Conservation (phyloP, 2,888 invertebrate species). For the Liodrosophila aerea region DNA sequence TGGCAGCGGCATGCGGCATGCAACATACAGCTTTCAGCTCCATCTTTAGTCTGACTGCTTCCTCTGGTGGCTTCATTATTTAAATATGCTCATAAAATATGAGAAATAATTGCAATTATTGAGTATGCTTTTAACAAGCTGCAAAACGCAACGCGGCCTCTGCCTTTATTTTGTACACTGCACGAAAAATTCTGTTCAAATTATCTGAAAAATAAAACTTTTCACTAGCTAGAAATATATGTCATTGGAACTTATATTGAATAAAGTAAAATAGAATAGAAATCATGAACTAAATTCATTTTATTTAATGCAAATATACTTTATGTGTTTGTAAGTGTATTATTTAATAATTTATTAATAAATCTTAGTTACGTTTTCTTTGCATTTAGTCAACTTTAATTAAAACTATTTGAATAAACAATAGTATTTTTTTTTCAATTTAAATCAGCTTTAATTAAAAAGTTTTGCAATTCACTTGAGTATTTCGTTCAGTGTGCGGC, state of each 20-base stretch:
- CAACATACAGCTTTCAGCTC: neutral
- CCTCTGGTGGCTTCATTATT: conserved; percentile 60
- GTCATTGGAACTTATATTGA: no score
- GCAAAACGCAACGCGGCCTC: conserved; percentile 28
- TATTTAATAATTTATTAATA: no score
- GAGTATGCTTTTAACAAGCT: conserved; percentile 55
- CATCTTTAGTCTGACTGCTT: neutral
- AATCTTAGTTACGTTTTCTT: no score
- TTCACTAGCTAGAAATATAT: no score
- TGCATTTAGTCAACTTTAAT: no score
- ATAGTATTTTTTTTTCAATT: neutral
- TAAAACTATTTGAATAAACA: no score
- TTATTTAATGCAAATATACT: no score
- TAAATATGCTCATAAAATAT: conserved; percentile 67
- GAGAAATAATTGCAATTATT: conserved; percentile 76
- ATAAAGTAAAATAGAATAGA: no score
- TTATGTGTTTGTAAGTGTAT: no score
- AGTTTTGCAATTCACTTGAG: neutral
- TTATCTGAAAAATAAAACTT: no score
- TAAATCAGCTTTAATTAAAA: neutral
- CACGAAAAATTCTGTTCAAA: conserved; percentile 1
- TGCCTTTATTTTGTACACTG: conserved; percentile 25
- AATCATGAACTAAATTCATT: no score
- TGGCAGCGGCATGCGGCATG: no score
- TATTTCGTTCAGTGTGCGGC: conserved; percentile 36